Evolutionary conservation across 2,113 vertebrate genomes (phyloP), one percentile per base, ranked within the genome.

Genomic region (Danio rerio): DNA sequence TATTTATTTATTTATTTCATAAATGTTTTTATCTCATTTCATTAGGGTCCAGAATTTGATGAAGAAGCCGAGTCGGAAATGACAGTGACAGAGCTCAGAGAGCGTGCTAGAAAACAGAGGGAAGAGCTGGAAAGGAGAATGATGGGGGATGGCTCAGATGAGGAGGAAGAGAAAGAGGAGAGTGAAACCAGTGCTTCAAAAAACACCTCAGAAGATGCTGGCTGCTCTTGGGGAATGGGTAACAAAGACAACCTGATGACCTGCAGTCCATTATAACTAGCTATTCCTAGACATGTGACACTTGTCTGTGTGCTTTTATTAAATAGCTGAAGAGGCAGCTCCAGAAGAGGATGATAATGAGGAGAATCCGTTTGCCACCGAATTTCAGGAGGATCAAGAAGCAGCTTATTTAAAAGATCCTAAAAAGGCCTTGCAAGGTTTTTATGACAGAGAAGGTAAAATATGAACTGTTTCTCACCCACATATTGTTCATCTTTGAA

Each of bases 201-300:
- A 77, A 91, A 78, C n/a, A 79, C 50, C 73, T 92, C 87, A 0
- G 93, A 89, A 2, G 96, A 97, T 4, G 85, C 93, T 5, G 97
- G 96, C 59, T 99, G 98, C 83, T 96, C 91, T 0, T 99, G 98
- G 98, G 98, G 98, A 90, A 97, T 99, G 91, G 96, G 98, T 99
- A 90, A 94, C 94, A 15, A 52, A 15, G 9, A 56, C 21, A 74
- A 58, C 16, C 42, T 9, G 52, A 2, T 56, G 52, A 58, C 56
- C 9, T 15, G 7, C 15, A 16, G 8, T 45, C 40, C 6, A 8
- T 20, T 58, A n/a, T 11, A 12, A 12, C 40, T 58, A 7, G 1
- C 55, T 59, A n/a, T 47, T 12, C 6, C 20, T 7, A 16, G 61
- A 40, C 1, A 55, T 31, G 74, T 15, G 47, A 59, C 12, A 18